Conservation (phyloP, 2,888 invertebrate genomes). For the Spilarctia lutea region DNA sequence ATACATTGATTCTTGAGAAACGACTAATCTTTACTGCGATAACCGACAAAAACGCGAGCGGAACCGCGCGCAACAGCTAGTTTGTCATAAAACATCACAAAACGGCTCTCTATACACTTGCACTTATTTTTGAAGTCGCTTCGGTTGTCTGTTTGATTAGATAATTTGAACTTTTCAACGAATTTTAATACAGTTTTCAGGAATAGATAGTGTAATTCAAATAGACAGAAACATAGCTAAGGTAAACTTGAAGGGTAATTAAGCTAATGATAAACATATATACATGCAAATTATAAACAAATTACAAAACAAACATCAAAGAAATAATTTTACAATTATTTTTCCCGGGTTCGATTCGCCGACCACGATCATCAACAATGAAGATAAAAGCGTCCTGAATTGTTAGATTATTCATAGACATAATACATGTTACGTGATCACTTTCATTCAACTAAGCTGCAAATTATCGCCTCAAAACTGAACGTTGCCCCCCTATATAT, state of each 20-base stretch:
- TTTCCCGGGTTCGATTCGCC: no score
- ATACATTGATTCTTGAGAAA: no score
- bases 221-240: no score
- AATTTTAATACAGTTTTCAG: no score
- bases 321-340: background rate
- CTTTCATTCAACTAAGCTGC: slow-evolving; percentile 1
- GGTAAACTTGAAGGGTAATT: background rate
- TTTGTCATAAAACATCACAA: background rate
- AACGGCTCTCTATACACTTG: background rate
- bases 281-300: background rate
- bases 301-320: background rate
- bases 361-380: background rate
- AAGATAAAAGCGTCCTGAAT: background rate
- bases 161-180: no score
- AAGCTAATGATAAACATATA: no score
- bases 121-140: background rate
- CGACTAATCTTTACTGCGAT: no score
- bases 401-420: background rate
- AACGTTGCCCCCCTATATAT: background rate
- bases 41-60: no score
- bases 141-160: no score
- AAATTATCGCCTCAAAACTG: background rate
- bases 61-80: no score
- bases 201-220: no score
- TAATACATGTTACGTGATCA: background rate